A percentile compares a stretch with the other conserved stretches of the same genome.
phyloP scores from a whole-genome alignment of 2,888 invertebrate species.

The Polydrusus cervinus region DNA sequence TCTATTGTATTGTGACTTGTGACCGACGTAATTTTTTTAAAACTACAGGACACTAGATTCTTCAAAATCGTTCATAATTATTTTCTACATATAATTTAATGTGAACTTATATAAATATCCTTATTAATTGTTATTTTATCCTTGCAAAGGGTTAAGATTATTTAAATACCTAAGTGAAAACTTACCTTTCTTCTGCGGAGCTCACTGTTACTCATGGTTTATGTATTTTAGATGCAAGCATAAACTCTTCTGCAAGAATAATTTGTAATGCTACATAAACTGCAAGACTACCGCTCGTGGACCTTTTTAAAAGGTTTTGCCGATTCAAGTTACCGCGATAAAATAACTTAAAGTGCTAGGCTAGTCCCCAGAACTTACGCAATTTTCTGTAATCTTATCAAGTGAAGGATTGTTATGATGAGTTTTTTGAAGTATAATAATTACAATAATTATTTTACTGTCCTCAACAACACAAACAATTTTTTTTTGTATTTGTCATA shows the following conservation, averaged over 20 bases:
- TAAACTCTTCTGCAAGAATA: neutral
- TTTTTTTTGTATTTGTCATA: neutral
- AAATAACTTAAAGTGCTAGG: no score
- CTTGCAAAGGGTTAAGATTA: no score
- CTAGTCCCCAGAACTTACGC: neutral
- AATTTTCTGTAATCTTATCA: constrained; percentile 10
- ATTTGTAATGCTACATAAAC: neutral
- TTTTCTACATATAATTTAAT: no score
- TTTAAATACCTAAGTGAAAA: constrained; percentile 4
- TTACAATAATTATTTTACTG: neutral
- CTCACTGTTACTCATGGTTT: constrained; percentile 59
- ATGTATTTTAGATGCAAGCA: neutral
- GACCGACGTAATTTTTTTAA: no score
- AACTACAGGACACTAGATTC: no score
- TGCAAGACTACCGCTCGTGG: neutral
- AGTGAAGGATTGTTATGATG: neutral
- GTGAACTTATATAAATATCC: no score
- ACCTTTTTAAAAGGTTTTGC: no score
- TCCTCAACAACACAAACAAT: constrained; percentile 5
- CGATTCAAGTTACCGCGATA: no score
- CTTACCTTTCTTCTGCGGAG: constrained; percentile 64
- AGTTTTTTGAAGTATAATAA: neutral
- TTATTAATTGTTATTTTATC: no score
- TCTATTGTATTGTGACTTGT: no score
- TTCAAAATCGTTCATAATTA: no score